Percentiles rank a stretch among this genome's conserved stretches.
These are phyloP conservation scores for Drosophila jambulina DNA, from an alignment of 1,140 invertebrate genomes.

Conservation along the genomic window DNA sequence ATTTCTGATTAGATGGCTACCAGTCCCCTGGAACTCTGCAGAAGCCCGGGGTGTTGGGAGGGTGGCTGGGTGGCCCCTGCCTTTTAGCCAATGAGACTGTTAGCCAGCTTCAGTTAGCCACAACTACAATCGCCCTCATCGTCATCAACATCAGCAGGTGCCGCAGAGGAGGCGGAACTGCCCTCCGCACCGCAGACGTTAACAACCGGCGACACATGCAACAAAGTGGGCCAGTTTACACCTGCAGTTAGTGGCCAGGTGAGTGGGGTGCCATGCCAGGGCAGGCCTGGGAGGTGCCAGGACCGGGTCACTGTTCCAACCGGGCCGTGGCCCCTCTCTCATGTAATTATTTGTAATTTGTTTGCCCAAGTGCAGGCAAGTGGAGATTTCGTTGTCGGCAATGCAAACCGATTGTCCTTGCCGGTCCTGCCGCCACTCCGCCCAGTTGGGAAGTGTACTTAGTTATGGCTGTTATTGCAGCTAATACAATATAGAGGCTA, in stretches of 20 bases:
- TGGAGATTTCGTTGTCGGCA: slow-evolving; percentile 40
- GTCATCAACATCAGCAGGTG: slow-evolving; percentile 33
- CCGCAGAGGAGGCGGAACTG: neutral
- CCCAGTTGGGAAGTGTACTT: slow-evolving; percentile 52
- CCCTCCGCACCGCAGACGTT: slow-evolving; percentile 29
- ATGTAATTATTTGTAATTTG: slow-evolving; percentile 81
- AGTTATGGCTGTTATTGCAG: slow-evolving; percentile 57
- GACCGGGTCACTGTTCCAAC: slow-evolving; percentile 42
- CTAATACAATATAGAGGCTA: slow-evolving; percentile 51
- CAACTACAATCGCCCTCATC: slow-evolving; percentile 41
- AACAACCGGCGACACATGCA: slow-evolving; percentile 63
- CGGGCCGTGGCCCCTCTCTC: slow-evolving; percentile 42
- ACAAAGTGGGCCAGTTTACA: slow-evolving; percentile 65
- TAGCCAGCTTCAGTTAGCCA: slow-evolving; percentile 58
- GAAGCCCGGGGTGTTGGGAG: neutral
- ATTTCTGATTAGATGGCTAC: slow-evolving; percentile 64
- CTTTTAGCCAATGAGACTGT: slow-evolving; percentile 45
- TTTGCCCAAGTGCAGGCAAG: slow-evolving; percentile 68
- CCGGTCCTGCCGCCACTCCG: slow-evolving; percentile 19
- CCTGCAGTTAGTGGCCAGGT: slow-evolving; percentile 60
- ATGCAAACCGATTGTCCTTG: slow-evolving; percentile 48
- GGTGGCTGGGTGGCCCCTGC: neutral
- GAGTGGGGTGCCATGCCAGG: neutral
- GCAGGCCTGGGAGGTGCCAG: neutral
- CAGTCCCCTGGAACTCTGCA: slow-evolving; percentile 5